phyloP scores from a whole-genome alignment of 2,888 invertebrate genomes.

The Chesias legatella region DNA sequence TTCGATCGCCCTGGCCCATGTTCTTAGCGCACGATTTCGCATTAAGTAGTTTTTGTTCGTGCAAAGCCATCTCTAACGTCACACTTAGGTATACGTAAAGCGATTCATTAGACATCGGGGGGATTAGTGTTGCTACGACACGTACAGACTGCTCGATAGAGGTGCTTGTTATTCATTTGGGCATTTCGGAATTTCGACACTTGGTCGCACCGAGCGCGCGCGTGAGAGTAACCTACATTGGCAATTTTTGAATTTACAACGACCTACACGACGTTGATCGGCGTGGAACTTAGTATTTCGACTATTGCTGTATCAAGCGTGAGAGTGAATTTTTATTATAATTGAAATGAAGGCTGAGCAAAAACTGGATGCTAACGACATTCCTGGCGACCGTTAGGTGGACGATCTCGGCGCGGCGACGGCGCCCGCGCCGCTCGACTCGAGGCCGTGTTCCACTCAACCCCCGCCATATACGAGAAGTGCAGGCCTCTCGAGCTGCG shows the following conservation, averaged over 20 bases:
- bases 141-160: constrained; percentile 43
- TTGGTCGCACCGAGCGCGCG: constrained; percentile 34
- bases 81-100: constrained; percentile 52
- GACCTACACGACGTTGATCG: constrained; percentile 25
- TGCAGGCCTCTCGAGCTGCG: constrained; percentile 34
- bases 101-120: constrained; percentile 57
- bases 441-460: constrained; percentile 29
- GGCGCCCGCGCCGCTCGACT: constrained; percentile 27
- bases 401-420: constrained; percentile 48
- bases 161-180: constrained; percentile 47
- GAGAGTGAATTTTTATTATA: constrained; percentile 51
- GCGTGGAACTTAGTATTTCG: constrained; percentile 14
- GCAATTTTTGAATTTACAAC: constrained; percentile 28
- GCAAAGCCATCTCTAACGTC: constrained; percentile 68
- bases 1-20: constrained; percentile 68
- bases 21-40: constrained; percentile 75
- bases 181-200: constrained; percentile 46
- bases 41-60: constrained; percentile 72
- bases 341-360: constrained; percentile 53
- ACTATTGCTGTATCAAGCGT: constrained; percentile 40
- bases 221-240: constrained; percentile 44
- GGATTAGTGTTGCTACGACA: constrained; percentile 56
- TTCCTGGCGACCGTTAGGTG: constrained; percentile 71
- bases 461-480: constrained; percentile 35
- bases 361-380: constrained; percentile 67